These are phyloP conservation scores for Aegotheles bennettii DNA, from an alignment of 2,113 vertebrate species.

Conservation along the genomic window DNA sequence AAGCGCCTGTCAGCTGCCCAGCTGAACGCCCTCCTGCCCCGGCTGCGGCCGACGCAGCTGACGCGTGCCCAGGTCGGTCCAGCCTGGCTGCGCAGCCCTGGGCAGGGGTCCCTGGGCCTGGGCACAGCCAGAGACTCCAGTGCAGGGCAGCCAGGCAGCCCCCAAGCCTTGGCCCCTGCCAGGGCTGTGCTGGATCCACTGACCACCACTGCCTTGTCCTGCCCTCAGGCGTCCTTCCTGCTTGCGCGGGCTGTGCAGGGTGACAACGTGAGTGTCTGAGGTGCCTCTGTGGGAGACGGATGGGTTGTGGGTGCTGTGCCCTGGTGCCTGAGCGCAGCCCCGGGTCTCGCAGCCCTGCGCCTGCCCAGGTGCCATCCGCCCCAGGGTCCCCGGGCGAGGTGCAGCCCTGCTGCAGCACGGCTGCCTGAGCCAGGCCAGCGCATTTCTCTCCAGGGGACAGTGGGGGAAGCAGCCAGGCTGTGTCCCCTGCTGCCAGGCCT, in stretches of 20 bases:
- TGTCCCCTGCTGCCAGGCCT: conserved; percentile 77
- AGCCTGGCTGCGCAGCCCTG: neutral
- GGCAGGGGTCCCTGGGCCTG: too few relatives aligned
- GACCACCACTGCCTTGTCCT: neutral
- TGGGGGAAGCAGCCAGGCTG: conserved; percentile 70
- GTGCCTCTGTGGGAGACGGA: too few relatives aligned
- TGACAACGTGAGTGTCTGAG: conserved; percentile 72
- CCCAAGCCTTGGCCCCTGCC: neutral
- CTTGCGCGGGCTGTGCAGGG: conserved; percentile 73
- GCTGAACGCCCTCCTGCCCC: conserved; percentile 75
- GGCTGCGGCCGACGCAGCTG: conserved; percentile 65
- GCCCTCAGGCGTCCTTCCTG: conserved; percentile 77
- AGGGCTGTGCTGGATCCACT: neutral
- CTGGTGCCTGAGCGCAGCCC: neutral
- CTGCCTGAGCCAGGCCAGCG: neutral
- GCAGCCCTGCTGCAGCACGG: too few relatives aligned
- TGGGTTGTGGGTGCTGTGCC: neutral
- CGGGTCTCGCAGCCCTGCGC: fast-evolving
- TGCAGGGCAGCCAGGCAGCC: neutral
- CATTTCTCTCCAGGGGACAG: conserved; percentile 28
- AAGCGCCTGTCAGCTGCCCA: conserved; percentile 72
- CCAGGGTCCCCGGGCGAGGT: neutral
- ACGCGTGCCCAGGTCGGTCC: conserved; percentile 79
- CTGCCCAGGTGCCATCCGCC: neutral
- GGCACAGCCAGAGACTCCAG: too few relatives aligned